These are phyloP conservation scores for Octodon degus DNA, from an alignment of 2,113 vertebrate genomes.

Conservation along the genomic window DNA sequence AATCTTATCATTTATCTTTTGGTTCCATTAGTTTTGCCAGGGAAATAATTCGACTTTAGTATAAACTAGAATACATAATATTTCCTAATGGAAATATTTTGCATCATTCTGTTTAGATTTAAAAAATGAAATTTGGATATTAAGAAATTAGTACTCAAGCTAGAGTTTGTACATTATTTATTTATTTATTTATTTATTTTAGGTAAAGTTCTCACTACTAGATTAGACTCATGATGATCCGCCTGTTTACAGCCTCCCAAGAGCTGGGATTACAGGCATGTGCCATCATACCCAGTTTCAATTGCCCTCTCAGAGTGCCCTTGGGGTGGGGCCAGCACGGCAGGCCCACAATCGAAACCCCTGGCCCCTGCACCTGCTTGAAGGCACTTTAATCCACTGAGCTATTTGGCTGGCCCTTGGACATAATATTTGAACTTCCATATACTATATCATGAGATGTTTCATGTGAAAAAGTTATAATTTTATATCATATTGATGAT, in stretches of 20 bases:
- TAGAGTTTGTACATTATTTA: not conserved
- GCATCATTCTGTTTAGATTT: constrained; percentile 48
- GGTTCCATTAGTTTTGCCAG: constrained; percentile 52
- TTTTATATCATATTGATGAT: constrained; percentile 12
- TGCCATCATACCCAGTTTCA: too few species aligned
- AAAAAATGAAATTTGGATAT: constrained; percentile 37
- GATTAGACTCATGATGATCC: too few species aligned
- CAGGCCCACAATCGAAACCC: too few species aligned
- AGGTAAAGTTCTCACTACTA: too few species aligned
- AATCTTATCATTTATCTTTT: constrained; percentile 39
- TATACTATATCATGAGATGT: constrained; percentile 28
- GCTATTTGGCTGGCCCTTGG: not conserved
- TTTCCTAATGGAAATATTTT: constrained; percentile 44
- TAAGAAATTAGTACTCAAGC: not conserved
- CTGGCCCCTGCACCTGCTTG: too few species aligned
- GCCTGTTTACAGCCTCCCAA: too few species aligned
- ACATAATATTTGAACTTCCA: constrained; percentile 49
- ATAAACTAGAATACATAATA: constrained; percentile 23
- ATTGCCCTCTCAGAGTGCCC: too few species aligned
- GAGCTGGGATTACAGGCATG: too few species aligned
- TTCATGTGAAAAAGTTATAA: constrained; percentile 44
- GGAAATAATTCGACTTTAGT: constrained; percentile 44
- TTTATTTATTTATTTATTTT: too few species aligned
- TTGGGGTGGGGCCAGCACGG: too few species aligned
- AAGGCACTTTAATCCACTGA: too few species aligned